A percentile compares a stretch with the other conserved stretches of the same genome.
Conservation (phyloP, 1,140 invertebrate species). For the Eriosoma lanigerum region DNA sequence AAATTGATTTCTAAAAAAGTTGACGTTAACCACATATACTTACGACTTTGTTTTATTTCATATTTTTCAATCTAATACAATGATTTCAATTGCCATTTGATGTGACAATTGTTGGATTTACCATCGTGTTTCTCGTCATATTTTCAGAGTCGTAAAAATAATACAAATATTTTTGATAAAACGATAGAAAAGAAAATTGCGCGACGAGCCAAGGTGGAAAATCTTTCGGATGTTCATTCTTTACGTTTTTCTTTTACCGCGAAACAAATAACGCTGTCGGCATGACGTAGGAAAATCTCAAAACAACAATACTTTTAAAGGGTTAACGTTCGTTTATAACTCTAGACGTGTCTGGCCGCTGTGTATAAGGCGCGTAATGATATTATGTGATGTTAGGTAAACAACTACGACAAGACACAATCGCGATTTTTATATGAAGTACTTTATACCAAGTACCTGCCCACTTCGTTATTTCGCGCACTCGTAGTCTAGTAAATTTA, state of each 20-base stretch:
- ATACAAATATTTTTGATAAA: no score
- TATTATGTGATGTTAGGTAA: neutral
- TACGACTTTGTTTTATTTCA: no score
- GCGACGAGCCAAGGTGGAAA: no score
- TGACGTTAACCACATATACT: no score
- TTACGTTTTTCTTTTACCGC: neutral
- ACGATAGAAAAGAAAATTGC: no score
- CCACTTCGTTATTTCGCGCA: neutral
- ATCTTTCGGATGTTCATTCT: neutral
- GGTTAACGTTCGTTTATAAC: slow-evolving; percentile 16
- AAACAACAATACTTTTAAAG: neutral
- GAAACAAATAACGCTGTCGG: slow-evolving; percentile 12
- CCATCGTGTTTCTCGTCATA: neutral
- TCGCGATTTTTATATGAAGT: slow-evolving; percentile 10
- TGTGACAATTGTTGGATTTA: no score
- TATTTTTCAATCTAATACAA: no score
- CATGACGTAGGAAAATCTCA: neutral
- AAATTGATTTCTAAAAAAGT: no score
- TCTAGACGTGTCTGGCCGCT: neutral
- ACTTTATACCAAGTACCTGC: neutral
- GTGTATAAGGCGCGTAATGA: neutral
- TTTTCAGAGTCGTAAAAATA: neutral
- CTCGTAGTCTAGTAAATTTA: neutral
- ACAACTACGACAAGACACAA: slow-evolving; percentile 3
- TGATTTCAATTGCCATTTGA: no score